phyloP scores from a whole-genome alignment of 2,113 vertebrate genomes.

The Condylura cristata region DNA sequence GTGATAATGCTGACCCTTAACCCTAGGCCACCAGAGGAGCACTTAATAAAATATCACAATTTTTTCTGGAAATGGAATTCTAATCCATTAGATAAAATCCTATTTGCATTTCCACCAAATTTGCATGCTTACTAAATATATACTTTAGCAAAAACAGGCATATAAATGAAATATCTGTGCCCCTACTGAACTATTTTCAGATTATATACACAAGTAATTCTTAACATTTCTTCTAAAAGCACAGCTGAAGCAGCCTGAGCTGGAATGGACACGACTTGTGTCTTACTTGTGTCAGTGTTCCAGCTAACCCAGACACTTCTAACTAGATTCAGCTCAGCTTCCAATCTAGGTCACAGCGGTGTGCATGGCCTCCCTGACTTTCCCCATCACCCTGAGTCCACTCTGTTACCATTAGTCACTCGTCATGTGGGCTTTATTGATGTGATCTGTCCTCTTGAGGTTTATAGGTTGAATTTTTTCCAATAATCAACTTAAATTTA shows the following conservation, averaged over 20 bases:
- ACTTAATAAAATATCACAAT: neutral
- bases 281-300: neutral
- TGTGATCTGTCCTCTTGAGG: conserved; percentile 28
- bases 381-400: conserved; percentile 1
- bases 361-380: neutral
- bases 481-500: conserved; percentile 60
- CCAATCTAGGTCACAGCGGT: conserved; percentile 29
- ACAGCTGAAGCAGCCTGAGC: neutral
- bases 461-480: conserved; percentile 56
- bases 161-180: conserved; percentile 33
- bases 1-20: no score
- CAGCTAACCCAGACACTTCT: neutral
- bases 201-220: neutral
- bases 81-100: neutral
- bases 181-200: conserved; percentile 9
- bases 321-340: conserved; percentile 10
- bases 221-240: neutral
- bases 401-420: conserved; percentile 47
- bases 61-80: conserved; percentile 1
- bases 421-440: conserved; percentile 41
- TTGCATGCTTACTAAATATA: conserved; percentile 19
- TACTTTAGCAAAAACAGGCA: conserved; percentile 38
- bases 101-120: conserved; percentile 19
- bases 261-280: neutral
- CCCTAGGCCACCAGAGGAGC: no score